Percentiles rank a stretch among this genome's conserved stretches.
Conservation (phyloP, 2,888 invertebrate genomes). For the Nomada goodeniana region DNA sequence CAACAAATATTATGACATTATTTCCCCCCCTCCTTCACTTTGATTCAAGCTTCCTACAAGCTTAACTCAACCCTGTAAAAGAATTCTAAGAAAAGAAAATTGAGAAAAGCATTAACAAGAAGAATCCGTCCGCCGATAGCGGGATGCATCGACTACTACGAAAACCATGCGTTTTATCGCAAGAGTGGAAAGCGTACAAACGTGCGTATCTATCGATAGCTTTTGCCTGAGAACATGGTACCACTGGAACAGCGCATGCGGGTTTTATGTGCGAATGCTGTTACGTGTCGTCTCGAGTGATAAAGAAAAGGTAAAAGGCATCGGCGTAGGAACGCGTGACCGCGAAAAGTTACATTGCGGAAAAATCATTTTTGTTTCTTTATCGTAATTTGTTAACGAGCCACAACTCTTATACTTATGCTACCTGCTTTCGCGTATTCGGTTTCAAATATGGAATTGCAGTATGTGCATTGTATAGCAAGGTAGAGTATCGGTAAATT, state of each 20-base stretch:
- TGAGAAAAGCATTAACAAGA: not conserved
- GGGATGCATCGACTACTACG: not conserved
- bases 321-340: constrained; percentile 26
- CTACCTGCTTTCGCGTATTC: no score
- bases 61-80: no score
- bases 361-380: not conserved
- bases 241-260: constrained; percentile 38
- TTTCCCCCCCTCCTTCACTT: no score
- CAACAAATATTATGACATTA: no score
- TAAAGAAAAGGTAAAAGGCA: constrained; percentile 48
- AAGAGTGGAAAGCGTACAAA: constrained; percentile 2
- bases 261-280: constrained; percentile 43
- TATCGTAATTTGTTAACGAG: not conserved
- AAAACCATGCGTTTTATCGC: constrained; percentile 28
- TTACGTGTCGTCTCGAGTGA: constrained; percentile 30
- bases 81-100: not conserved
- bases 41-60: no score
- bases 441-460: no score
- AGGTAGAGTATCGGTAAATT: no score
- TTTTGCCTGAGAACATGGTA: constrained; percentile 13
- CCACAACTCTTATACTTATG: not conserved
- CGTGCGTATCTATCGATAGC: constrained; percentile 20
- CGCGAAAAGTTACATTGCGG: not conserved
- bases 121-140: not conserved
- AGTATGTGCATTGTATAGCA: no score